Base-by-base conservation (phyloP, 2,888 invertebrate species). In the Nebria brevicollis region DNA sequence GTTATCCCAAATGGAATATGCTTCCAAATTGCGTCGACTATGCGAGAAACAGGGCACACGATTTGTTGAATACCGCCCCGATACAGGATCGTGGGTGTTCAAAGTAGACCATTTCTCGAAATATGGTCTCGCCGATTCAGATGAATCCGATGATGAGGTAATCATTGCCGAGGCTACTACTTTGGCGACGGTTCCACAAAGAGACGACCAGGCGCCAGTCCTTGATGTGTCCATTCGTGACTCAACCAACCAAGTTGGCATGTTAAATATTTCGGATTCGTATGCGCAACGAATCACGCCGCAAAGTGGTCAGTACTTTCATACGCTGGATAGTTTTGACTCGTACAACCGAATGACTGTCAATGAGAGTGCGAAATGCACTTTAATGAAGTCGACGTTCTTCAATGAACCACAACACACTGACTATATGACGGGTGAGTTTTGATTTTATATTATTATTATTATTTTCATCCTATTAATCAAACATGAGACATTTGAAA, bases 41-140 rank as follows among this genome's bases (percentile, higher is more conserved):
- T 96, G 97, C 82, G 93, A 94, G 83, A 96, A 95, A 85, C 95
- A 98, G 88, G 95, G 95, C 83, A 97, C 97, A 0, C 93, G 94
- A 77, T 99, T 99, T 88, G 93, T 98, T 5, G 98, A 99, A 87
- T 99, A 98, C 89, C 92, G 97, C 0, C 96, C 98, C 0, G 96
- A 96, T 87, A 97, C 97, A 1, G 99, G 99, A 34, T 97, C 98
- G 78, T 99, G 99, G 98, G 98, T 98, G 76, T 99, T 99, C 89
- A 93, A 95, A 88, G 96, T 97, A 72, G 95, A 96, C 81, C 98
- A 98, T 89, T 98, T 98, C 89, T 97, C 98, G 15, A 98, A 97
- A 87, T 98, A 98, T 88, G 97, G 96, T 0, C 87, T 86, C 75
- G 94, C 93, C 10, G 98, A 98, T 84, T 96, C 96, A 0, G 97